phyloP scores from a whole-genome alignment of 2,888 invertebrate genomes.

The Pandemis heparana region DNA sequence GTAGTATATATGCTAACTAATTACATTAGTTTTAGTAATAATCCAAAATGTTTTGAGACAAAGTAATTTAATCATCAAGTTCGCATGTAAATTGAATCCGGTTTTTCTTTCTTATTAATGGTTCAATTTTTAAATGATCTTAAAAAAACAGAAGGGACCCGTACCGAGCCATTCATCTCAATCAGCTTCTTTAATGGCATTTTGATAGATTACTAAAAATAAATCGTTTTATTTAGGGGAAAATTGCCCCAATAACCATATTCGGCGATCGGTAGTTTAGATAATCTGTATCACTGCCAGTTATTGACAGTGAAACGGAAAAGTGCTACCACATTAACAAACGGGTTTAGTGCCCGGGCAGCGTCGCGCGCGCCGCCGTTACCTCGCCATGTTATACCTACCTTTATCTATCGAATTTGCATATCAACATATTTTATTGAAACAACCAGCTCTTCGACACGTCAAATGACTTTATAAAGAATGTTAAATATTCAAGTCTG shows the following conservation, averaged over 20 bases:
- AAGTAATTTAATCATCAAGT: too few species aligned
- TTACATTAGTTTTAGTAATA: too few species aligned
- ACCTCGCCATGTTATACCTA: conserved; percentile 69
- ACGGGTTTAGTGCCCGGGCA: conserved; percentile 53
- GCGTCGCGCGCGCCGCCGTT: conserved; percentile 50
- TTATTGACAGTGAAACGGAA: conserved; percentile 57
- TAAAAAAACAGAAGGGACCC: too few species aligned
- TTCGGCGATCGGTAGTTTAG: conserved; percentile 51
- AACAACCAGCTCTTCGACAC: conserved; percentile 64
- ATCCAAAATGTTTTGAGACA: too few species aligned
- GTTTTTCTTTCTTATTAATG: too few species aligned
- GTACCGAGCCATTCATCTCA: background rate
- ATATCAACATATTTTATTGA: conserved; percentile 69
- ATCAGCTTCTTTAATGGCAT: conserved; percentile 7
- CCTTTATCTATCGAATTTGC: conserved; percentile 71
- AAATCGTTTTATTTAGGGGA: conserved; percentile 25
- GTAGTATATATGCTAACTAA: too few species aligned
- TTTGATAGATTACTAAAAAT: conserved; percentile 20
- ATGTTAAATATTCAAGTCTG: conserved; percentile 59
- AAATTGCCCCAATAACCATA: conserved; percentile 45
- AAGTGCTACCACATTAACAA: conserved; percentile 55
- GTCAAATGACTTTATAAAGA: conserved; percentile 68
- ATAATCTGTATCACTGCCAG: conserved; percentile 58
- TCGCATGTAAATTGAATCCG: too few species aligned
- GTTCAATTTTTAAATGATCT: too few species aligned